Evolutionary conservation across 2,888 invertebrate species (phyloP), one percentile per base, ranked within the genome.

Genomic region (Bombyx huttoni): DNA sequence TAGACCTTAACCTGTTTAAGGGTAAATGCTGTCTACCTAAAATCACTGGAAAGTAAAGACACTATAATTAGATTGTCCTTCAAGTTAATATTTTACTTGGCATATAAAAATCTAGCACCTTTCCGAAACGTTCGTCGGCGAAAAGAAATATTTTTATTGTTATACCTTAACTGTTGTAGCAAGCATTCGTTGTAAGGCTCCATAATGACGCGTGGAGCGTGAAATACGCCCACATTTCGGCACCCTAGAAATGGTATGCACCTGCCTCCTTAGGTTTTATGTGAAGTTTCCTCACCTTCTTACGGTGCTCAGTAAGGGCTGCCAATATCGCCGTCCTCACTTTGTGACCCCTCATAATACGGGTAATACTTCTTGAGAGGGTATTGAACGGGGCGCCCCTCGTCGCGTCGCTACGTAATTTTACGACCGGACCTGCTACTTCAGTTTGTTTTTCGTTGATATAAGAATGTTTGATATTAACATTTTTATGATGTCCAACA

Each of bases 241-340:
- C 75, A 73, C 82, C 81, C 75, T 74, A 71, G 73, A 83, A 86
- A 87, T 86, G 85, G 84, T 82, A 85, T 85, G 85, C 85, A 87
- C 86, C 86, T 87, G 87, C 81, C 82, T 86, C 86, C 83, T 84
- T 81, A 84, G 75, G 84, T 85, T 87, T 87, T 87, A 87, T 85
- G 87, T 76, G 82, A 81, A 83, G 75, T 86, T 84, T 80, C 79
- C 82, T 82, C 85, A 86, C 86, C 86, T 86, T 80, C 84, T 78
- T 73, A 79, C 76, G 74, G 73, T 67, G 73, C 77, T 68, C 69
- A 73, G 79, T 74, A 77, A 83, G 82, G 84, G 79, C 80, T 75
- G 78, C 81, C 85, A 82, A 87, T 86, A 86, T 83, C 75, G 78
- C 75, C 78, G 75, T 79, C 82, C 82, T 78, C 81, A 84, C 85